Base-by-base conservation (phyloP, 1,140 invertebrate genomes). In the Steinernema khuongi region DNA sequence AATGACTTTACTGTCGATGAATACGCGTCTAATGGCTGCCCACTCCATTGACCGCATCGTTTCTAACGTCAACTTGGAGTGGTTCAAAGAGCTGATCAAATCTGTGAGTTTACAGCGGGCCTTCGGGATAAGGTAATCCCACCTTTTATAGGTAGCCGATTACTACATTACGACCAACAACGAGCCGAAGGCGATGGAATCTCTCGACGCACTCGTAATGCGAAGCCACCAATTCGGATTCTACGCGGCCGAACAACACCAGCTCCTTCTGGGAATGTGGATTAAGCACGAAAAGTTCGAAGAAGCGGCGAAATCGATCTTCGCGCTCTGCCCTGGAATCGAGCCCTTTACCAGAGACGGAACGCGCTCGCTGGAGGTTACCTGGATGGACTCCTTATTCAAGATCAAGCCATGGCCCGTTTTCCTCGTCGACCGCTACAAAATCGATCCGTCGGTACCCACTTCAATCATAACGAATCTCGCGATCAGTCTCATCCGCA, bases 161-260 rank as follows among this genome's bases (percentile, higher is more conserved):
- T 85, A 84, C 75, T 84, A 79, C 43, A 80, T 80, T 17, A 69
- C 60, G 11, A 68, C 72, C n/a, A 82, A 82, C 30, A 83, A 84
- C 41, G 83, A 84, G 17, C 81, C 85, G 1, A 79, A 80, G 67
- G 82, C 82, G 1, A 84, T 80, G 22, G 74, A 79, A 32, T 75
- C 84, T 17, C 50, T 84, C 0, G 76, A 84, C 70, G 72, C 72
- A 11, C 82, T 84, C 76, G 74, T 83, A 33, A 31, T 81, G 1
- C 75, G 82, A 29, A 77, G 79, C 50, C 19, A 68, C 30, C 75
- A 85, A 50, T 85, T 83, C 33, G 73, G 71, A 26, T 33, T 73
- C 33, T 33, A 76, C 33, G 67, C 72, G 0, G 30, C 26, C 0
- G n/a, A 33, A 11, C 77, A 78, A 32, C 70, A 73, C 19, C 68